Evolutionary conservation across 2,888 invertebrate genomes (phyloP), one percentile per base, ranked within the genome.

Genomic region (Parochlus steinenii): DNA sequence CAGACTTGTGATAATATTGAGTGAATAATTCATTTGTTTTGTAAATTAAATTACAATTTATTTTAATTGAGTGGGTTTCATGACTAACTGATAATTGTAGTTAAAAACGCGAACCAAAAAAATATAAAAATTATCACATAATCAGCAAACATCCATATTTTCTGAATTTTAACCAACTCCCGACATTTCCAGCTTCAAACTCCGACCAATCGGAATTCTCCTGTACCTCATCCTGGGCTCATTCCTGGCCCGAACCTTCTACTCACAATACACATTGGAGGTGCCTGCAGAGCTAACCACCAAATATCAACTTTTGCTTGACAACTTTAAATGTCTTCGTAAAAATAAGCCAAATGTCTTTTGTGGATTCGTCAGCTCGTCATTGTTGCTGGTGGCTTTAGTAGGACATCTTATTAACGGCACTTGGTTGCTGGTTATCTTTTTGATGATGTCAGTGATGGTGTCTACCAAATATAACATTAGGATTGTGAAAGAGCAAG

Each of bases 171-270:
- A n/a, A n/a, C n/a, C n/a, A n/a, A n/a, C n/a, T n/a, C n/a, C n/a
- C n/a, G n/a, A n/a, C n/a, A n/a, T 17, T 14, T 27, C 8, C 12
- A 36, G 36, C 12, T 24, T 36, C 6, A 36, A 36, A 25, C 30
- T 29, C 6, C 36, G 36, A 24, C 36, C 36, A 8, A 23, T 36
- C 25, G 30, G 24, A 7, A 30, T 36, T 18, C 12, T 36, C 11
- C 24, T 36, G 17, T 36, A 29, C 14, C 24, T 30, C 7, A 12
- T 36, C n/a, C 30, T 30, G n/a, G 29, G 23, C 12, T 30, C 36
- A n/a, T 36, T 29, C 30, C 17, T 36, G 2, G 29, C 23, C 10
- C 36, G 36, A 7, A 36, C 36, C 11, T 36, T 36, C 16, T 36
- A 36, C 14, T 29, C 36, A 15, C 11, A 30, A 24, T 36, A 36